Base-by-base conservation (phyloP, 2,113 vertebrate species). In the Rousettus leschenaultii region DNA sequence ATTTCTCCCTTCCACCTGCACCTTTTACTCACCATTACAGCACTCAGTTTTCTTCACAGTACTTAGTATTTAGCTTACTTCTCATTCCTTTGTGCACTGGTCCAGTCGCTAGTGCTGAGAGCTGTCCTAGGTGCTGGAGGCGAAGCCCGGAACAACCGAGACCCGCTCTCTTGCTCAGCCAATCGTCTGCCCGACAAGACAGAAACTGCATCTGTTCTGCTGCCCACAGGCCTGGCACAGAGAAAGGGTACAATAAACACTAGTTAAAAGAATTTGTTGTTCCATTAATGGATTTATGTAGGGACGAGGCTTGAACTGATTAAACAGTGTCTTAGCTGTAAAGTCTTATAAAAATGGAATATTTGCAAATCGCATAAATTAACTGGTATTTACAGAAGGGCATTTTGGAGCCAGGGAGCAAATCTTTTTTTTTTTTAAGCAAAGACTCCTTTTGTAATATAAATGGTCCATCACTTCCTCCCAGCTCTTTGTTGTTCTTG, bases 391-490 rank as follows among this genome's bases (percentile, higher is more conserved):
- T 30, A 71, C 13, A 51, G 74, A 70, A 65, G 97, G 70, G 57
- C 57, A 75, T 87, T 96, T 87, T 83, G 66, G 53, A 93, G 91
- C 80, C 28, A 88, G 59, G 59, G 14, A 91, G 91, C 26, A 70
- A 92, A 96, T 88, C 74, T n/a, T 78, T 68, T 73, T 45, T 57
- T 55, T 57, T 61, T 28, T 61, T 28, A 45, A 94, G 66, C 86
- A n/a, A 79, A 96, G 80, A 84, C n/a, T 77, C n/a, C 94, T 93
- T 97, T 95, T 97, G 94, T 97, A 90, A 94, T 97, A 94, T 91
- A 97, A 97, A 97, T 97, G 53, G 71, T 7, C 45, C 45, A 18
- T 43, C 10, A 0, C 77, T 88, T 91, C 53, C 74, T 84, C 77
- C 21, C 7, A 74, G 66, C 21, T 86, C 71, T 90, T 71, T 89